A percentile compares a stretch with the other conserved stretches of the same genome.
Evolutionary conservation across 1,140 invertebrate species (phyloP).

Genomic region (Ptiloglossa arizonensis): DNA sequence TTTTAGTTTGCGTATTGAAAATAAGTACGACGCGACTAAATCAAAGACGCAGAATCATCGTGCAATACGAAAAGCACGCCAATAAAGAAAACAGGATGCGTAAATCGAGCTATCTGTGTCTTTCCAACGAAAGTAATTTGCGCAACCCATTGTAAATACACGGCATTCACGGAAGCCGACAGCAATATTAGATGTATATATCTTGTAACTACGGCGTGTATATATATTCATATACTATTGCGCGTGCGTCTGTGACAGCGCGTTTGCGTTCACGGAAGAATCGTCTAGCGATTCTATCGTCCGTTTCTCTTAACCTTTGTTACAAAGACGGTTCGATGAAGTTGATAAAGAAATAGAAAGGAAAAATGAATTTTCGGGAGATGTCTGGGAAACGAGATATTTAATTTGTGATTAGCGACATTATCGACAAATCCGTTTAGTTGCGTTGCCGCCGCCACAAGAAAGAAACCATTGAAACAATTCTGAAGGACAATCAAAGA

Average conservation of each 20-base stretch:
- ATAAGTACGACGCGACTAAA: too few relatives aligned
- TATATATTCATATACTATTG: conserved; percentile 55
- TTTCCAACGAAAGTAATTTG: too few relatives aligned
- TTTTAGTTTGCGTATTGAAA: too few relatives aligned
- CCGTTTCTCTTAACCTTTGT: neutral
- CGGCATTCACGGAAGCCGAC: conserved; percentile 66
- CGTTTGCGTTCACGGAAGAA: neutral
- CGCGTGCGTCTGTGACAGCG: conserved; percentile 38
- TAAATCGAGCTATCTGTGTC: too few relatives aligned
- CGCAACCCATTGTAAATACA: neutral
- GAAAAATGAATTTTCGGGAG: too few relatives aligned
- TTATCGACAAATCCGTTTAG: neutral
- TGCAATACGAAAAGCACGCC: too few relatives aligned
- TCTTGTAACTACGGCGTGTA: conserved; percentile 76
- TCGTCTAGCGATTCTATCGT: neutral
- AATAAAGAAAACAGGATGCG: too few relatives aligned
- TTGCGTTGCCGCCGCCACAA: conserved; percentile 24
- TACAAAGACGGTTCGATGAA: too few relatives aligned
- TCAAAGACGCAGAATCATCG: too few relatives aligned
- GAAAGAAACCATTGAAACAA: conserved; percentile 22
- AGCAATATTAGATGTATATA: conserved; percentile 79
- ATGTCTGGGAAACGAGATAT: too few relatives aligned
- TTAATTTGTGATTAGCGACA: neutral
- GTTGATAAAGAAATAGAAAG: too few relatives aligned
- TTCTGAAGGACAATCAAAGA: conserved; percentile 52